Evolutionary conservation across 2,113 vertebrate genomes (phyloP).

Genomic region (Connochaetes taurinus): DNA sequence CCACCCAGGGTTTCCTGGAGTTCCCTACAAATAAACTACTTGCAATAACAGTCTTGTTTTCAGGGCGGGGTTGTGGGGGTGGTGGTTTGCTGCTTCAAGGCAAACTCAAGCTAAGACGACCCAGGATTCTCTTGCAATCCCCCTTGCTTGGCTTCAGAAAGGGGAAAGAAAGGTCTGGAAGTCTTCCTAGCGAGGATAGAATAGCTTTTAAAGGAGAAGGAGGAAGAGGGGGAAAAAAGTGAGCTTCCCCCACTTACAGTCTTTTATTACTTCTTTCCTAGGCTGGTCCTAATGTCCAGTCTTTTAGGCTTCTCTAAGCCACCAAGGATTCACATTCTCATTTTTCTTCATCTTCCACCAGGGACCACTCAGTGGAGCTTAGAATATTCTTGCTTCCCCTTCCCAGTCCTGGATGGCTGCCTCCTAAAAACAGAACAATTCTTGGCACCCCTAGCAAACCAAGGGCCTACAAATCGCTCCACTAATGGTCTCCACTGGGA

Average conservation of each 20-base stretch:
- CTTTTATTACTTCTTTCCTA: neutral
- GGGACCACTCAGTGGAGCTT: neutral
- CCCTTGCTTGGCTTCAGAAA: neutral
- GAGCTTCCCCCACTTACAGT: neutral
- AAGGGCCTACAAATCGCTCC: neutral
- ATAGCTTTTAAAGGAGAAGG: neutral
- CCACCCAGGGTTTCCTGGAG: too few species aligned
- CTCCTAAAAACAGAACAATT: slow-evolving; percentile 18
- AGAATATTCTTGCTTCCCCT: neutral
- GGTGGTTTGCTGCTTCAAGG: neutral
- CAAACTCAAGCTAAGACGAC: neutral
- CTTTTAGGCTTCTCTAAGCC: neutral
- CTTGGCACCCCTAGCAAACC: neutral
- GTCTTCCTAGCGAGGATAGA: neutral
- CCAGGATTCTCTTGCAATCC: neutral
- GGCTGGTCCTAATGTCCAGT: neutral
- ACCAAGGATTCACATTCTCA: neutral
- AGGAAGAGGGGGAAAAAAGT: neutral
- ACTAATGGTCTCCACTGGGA: slow-evolving; percentile 16
- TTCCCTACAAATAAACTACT: neutral
- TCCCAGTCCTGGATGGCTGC: neutral
- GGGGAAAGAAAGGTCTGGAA: neutral
- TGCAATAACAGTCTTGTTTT: neutral
- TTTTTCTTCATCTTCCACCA: neutral
- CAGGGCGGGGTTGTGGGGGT: fast-evolving